Base-by-base conservation (phyloP, 2,797 vertebrate genomes). In the Scolopax rusticola region DNA sequence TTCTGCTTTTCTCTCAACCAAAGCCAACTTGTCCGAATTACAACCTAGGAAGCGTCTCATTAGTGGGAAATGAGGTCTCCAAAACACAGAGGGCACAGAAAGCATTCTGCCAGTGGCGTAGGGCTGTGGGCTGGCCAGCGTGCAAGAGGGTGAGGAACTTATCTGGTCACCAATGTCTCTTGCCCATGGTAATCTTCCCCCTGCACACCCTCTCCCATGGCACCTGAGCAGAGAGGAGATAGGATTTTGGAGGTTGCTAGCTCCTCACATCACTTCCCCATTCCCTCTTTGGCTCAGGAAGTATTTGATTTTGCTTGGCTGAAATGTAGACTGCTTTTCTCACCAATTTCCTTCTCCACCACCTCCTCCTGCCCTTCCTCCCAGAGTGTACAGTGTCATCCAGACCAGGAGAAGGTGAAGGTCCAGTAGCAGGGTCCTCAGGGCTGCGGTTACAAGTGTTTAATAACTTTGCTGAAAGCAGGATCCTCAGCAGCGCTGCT, bases 31-130 rank as follows among this genome's bases (percentile, higher is more conserved):
- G 78, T 89, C 91, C 24, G 1, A 95, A 89, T 95, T 89, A 95
- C 86, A 89, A 93, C 68, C 74, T 90, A 92, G 94, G 95, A 96
- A 95, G 60, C 78, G 54, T 96, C 76, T 89, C 86, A 84, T 95
- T 89, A 87, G 93, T 87, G 94, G 88, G 64, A 87, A 95, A 71
- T 57, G 80, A 97, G 88, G 87, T 94, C 87, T 93, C 81, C 77
- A 67, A 87, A 90, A 89, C 28, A 84, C 16, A 79, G 85, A 89
- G 73, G 48, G 41, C 5, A 11, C 4, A 3, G 90, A 79, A 78
- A 83, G 38, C 17, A 16, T 56, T 68, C 53, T 87, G 50, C 43
- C 69, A n/a, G 77, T 3, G 4, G 56, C 0, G 0, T 6, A 70
- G 68, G 64, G 81, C 78, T 59, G 65, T 0, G 8, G 91, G 25